A percentile compares a stretch with the other conserved stretches of the same genome.
phyloP scores from a whole-genome alignment of 1,140 invertebrate species.

The Laupala kohalensis region DNA sequence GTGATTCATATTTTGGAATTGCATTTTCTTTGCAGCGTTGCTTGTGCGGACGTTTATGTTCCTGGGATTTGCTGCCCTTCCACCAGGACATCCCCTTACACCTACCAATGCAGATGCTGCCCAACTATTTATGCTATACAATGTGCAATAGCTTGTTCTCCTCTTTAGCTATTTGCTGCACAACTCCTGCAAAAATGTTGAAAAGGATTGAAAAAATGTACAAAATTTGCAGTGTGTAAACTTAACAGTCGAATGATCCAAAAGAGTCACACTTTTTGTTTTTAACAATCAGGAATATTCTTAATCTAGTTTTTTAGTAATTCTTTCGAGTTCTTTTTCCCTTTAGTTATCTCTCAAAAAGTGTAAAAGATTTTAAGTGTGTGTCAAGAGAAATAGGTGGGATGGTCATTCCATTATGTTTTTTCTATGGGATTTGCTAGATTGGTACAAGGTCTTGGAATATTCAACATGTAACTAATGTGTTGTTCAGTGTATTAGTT shows the following conservation, averaged over 20 bases:
- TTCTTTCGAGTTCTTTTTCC: neutral
- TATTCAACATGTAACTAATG: neutral
- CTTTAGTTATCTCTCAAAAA: neutral
- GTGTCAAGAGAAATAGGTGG: neutral
- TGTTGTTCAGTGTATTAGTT: neutral
- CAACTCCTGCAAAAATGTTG: neutral
- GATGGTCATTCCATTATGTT: neutral
- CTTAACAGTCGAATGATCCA: neutral
- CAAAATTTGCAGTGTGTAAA: neutral
- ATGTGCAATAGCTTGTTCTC: slow-evolving; percentile 43
- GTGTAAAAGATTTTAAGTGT: neutral
- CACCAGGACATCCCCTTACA: slow-evolving; percentile 65
- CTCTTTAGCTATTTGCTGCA: neutral
- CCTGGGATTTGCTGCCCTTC: slow-evolving; percentile 76
- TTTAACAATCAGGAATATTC: neutral
- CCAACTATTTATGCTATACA: slow-evolving; percentile 68
- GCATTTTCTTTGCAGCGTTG: slow-evolving; percentile 43
- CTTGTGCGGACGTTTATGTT: slow-evolving; percentile 93
- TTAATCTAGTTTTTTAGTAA: neutral
- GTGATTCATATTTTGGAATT: too few relatives aligned
- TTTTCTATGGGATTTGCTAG: neutral
- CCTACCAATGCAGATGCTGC: slow-evolving; percentile 41
- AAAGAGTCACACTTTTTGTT: neutral
- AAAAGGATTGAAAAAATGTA: neutral
- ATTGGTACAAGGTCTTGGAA: neutral